Conservation (phyloP, 2,888 invertebrate genomes). For the Thalpophila matura region DNA sequence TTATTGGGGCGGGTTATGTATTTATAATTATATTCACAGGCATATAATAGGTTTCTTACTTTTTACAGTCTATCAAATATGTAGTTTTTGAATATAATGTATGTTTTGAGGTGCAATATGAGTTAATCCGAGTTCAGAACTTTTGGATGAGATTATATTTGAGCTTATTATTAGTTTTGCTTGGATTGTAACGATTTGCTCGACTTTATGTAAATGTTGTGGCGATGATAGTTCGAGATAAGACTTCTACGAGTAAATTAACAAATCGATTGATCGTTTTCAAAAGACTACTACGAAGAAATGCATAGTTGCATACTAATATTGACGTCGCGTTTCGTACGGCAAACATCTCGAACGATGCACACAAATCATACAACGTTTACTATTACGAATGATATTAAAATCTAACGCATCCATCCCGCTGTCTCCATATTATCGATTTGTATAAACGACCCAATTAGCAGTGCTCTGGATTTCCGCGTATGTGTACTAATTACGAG, state of each 20-base stretch:
- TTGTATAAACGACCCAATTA: slow-evolving; percentile 33
- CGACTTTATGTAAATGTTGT: too few relatives aligned
- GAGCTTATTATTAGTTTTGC: too few relatives aligned
- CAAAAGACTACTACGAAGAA: slow-evolving; percentile 9
- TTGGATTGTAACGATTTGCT: not conserved
- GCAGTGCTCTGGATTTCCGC: slow-evolving; percentile 12
- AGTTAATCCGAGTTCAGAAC: too few relatives aligned
- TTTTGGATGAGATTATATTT: too few relatives aligned
- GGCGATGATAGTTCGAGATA: too few relatives aligned
- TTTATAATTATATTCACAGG: too few relatives aligned
- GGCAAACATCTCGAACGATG: slow-evolving; percentile 13
- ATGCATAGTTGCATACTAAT: too few relatives aligned
- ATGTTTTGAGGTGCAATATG: too few relatives aligned
- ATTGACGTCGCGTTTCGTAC: slow-evolving; percentile 20
- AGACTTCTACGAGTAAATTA: not conserved
- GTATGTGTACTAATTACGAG: slow-evolving; percentile 14
- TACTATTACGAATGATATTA: slow-evolving; percentile 6
- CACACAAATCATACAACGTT: slow-evolving; percentile 21
- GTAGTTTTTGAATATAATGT: too few relatives aligned
- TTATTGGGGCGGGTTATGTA: too few relatives aligned
- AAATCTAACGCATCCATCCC: slow-evolving; percentile 22
- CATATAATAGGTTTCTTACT: too few relatives aligned
- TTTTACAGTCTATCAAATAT: too few relatives aligned
- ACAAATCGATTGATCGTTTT: slow-evolving; percentile 21
- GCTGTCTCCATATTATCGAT: slow-evolving; percentile 27